Evolutionary conservation across 2,797 vertebrate species (phyloP).

Genomic region (Scolopax rusticola): DNA sequence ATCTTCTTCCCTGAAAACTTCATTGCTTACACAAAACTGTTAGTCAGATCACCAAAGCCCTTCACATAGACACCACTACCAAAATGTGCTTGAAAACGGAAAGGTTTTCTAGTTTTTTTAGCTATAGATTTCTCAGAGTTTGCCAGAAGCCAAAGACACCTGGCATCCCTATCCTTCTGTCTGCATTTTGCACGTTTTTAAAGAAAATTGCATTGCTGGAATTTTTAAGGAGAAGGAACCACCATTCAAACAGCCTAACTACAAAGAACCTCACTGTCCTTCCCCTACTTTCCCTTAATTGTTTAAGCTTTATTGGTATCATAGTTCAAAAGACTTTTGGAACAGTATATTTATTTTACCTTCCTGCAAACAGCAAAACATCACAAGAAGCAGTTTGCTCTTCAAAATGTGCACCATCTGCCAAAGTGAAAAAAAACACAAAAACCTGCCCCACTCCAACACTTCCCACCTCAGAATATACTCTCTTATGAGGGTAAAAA

Average conservation of each 20-base stretch:
- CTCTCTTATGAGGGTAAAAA: not conserved
- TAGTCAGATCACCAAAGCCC: not conserved
- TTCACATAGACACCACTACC: not conserved
- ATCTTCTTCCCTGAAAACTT: not conserved
- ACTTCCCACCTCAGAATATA: not conserved
- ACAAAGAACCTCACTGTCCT: not conserved
- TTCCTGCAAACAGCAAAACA: not conserved
- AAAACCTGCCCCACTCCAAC: not conserved
- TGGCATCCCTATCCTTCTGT: not conserved
- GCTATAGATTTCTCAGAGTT: not conserved
- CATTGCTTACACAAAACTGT: not conserved
- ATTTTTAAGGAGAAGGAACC: not conserved
- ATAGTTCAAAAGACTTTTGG: not conserved
- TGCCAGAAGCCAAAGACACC: not conserved
- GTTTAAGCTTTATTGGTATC: not conserved
- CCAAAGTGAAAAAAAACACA: not conserved
- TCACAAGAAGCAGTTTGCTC: not conserved
- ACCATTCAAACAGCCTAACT: not conserved
- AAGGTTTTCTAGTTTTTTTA: not conserved
- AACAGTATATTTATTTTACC: not conserved
- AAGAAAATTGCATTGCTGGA: not conserved
- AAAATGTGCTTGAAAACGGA: not conserved
- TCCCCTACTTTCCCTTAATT: not conserved
- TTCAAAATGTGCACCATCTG: not conserved
- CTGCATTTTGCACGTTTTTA: not conserved